phyloP scores from a whole-genome alignment of 2,888 invertebrate species.

The Suillia variegata region DNA sequence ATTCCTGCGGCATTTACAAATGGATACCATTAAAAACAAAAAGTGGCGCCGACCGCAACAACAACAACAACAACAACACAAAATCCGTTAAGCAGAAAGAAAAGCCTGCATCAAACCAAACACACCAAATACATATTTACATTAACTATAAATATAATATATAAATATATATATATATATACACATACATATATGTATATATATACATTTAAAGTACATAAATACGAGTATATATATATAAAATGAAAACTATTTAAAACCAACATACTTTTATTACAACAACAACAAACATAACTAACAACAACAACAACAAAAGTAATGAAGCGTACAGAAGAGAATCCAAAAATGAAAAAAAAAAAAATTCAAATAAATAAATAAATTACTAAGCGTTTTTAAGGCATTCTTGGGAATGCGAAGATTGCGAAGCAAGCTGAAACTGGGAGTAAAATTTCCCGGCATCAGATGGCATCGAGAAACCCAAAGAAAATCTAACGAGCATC shows the following conservation, averaged over 20 bases:
- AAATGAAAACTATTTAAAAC: conserved; percentile 30
- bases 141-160: conserved; percentile 28
- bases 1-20: conserved; percentile 99
- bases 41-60: conserved; percentile 48
- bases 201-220: conserved; percentile 14
- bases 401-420: too few relatives aligned
- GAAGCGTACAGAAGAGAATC: conserved; percentile 38
- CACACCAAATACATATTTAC: conserved; percentile 30
- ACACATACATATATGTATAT: conserved; percentile 25
- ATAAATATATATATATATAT: conserved; percentile 38
- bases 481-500: too few relatives aligned
- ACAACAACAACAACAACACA: conserved; percentile 43
- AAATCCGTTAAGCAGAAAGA: conserved; percentile 34
- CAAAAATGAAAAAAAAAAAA: neutral
- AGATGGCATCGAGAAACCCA: too few relatives aligned
- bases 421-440: too few relatives aligned
- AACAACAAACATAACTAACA: conserved; percentile 30
- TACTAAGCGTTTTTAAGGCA: too few relatives aligned
- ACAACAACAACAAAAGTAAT: conserved; percentile 31
- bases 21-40: conserved; percentile 91
- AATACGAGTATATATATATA: conserved; percentile 16
- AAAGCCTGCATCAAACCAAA: conserved; percentile 25
- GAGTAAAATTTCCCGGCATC: too few relatives aligned
- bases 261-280: conserved; percentile 45
- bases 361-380: neutral